Evolutionary conservation across 92 coral and sea anemone species (phyloP).

Genomic region (Palythoa heliodiscus): DNA sequence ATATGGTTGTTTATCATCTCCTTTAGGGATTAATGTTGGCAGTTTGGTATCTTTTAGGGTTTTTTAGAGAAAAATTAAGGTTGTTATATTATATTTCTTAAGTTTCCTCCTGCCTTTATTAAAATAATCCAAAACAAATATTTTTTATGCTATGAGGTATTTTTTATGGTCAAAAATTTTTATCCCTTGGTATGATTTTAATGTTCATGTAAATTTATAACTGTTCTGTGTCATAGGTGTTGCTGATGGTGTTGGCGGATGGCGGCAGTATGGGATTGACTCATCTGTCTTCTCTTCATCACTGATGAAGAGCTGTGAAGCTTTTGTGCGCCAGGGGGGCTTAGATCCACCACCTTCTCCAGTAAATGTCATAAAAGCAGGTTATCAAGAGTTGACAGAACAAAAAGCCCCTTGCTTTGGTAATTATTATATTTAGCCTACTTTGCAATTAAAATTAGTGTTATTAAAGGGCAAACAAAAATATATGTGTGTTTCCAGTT

Average conservation of each 20-base stretch:
- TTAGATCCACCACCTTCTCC: slow-evolving; percentile 78
- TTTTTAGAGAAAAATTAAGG: no score
- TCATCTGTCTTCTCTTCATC: slow-evolving; percentile 88
- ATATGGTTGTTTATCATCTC: no score
- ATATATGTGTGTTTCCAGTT: not conserved
- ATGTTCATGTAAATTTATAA: no score
- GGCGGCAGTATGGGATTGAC: slow-evolving; percentile 98
- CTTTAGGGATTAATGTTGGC: no score
- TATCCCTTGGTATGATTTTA: no score
- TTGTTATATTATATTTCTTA: no score
- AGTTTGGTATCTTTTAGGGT: no score
- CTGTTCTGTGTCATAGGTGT: slow-evolving; percentile 64
- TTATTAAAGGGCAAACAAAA: no score
- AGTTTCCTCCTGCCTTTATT: no score
- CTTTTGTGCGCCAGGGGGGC: slow-evolving; percentile 84
- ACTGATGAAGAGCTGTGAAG: slow-evolving; percentile 89
- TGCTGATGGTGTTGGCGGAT: slow-evolving; percentile 99
- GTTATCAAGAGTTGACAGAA: slow-evolving; percentile 84
- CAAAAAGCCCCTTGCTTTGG: slow-evolving; percentile 95
- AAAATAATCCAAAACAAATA: no score
- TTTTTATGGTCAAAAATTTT: no score
- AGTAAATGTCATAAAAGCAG: slow-evolving; percentile 75
- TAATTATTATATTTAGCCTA: slow-evolving; percentile 24
- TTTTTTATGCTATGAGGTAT: no score
- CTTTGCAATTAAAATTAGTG: not conserved